Base-by-base conservation (phyloP, 2,888 invertebrate genomes). In the Pachycephus smyrnensis region DNA sequence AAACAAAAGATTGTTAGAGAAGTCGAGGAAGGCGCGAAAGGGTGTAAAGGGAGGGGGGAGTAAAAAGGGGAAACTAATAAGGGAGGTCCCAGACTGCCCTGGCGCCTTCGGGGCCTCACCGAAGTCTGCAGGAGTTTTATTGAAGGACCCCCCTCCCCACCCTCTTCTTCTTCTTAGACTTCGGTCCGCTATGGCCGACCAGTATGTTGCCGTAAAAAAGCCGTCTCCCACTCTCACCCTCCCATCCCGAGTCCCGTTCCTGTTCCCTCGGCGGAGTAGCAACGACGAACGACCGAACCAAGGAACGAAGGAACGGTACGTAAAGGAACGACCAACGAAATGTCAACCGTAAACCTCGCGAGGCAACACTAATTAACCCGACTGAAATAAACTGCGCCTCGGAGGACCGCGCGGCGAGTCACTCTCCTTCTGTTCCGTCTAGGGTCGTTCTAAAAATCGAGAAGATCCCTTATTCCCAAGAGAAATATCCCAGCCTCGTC, bases 311-410 rank as follows among this genome's bases (percentile, higher is more conserved):
- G 81, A 88, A 86, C 86, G 83, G 83, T 33, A 33, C 33, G 33
- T 33, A 33, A 79, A 74, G 81, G 81, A 88, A 86, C 86, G 85
- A 55, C 77, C 90, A 89, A 89, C 90, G 89, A 91, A 91, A 90
- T 90, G 91, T 91, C 91, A 91, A 91, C 90, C 89, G 90, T 91
- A 90, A 91, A 91, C 90, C 90, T 91, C 90, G 89, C 90, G 90
- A 90, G 90, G 88, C 90, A 90, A 89, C 91, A 89, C 91, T 91
- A 91, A 91, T 91, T 91, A 91, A 91, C 91, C 90, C 90, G 89
- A 91, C 90, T 89, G 88, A 90, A 91, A 91, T 91, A 90, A 91
- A 90, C 90, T 89, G 89, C 89, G 85, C 82, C 86, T 86, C 86
- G 84, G 85, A 84, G 82, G 80, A 80, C 79, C 79, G 81, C 82